These are phyloP conservation scores for Gastrophryne carolinensis DNA, from an alignment of 2,797 vertebrate genomes.

Conservation along the genomic window DNA sequence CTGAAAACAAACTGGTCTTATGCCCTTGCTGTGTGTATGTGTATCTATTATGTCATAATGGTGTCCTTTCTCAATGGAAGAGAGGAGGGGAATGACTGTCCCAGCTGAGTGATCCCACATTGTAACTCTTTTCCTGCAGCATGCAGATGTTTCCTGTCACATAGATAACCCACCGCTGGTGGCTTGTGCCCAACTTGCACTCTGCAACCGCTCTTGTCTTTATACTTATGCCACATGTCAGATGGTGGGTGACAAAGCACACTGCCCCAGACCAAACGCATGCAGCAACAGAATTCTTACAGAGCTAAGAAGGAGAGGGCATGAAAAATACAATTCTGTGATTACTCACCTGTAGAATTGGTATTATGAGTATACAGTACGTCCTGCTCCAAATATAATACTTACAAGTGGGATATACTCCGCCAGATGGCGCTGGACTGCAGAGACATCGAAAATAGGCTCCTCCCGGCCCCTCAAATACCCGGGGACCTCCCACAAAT, in stretches of 20 bases:
- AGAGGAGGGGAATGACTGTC: constrained; percentile 22
- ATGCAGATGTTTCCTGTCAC: constrained; percentile 48
- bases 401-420: too few species aligned
- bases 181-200: background rate
- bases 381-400: too few species aligned
- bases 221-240: background rate
- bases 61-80: background rate
- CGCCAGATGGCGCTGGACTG: too few species aligned
- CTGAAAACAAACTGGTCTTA: background rate
- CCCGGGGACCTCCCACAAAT: too few species aligned
- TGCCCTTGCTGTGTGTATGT: background rate
- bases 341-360: too few species aligned
- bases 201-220: background rate
- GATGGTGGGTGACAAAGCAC: background rate
- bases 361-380: too few species aligned
- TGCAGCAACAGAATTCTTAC: too few species aligned
- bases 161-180: constrained; percentile 32
- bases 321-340: too few species aligned
- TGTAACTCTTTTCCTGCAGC: constrained; percentile 43
- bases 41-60: constrained; percentile 5
- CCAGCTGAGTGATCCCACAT: constrained; percentile 30
- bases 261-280: too few species aligned
- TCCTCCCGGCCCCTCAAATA: too few species aligned
- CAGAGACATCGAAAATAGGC: too few species aligned
- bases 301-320: too few species aligned